These are phyloP conservation scores for Menidia beryllina DNA, from an alignment of 2,113 vertebrate species.

Conservation along the genomic window DNA sequence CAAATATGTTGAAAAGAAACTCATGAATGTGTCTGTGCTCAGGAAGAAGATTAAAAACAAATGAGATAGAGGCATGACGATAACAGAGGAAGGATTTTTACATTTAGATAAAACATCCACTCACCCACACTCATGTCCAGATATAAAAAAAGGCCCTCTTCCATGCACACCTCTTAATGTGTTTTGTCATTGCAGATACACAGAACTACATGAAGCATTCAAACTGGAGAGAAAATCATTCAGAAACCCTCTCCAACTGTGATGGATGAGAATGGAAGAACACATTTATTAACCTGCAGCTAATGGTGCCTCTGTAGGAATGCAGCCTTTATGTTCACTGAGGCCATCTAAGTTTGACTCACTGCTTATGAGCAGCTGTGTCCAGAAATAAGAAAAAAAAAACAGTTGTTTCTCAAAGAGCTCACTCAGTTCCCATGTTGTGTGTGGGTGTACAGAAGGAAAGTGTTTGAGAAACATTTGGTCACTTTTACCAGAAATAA, in stretches of 20 bases:
- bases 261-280: neutral
- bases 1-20: neutral
- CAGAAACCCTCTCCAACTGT: neutral
- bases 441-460: conserved; percentile 12
- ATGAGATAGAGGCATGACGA: neutral
- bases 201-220: neutral
- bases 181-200: neutral
- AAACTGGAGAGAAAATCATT: neutral
- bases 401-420: conserved; percentile 8
- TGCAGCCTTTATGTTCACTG: neutral
- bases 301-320: conserved; percentile 2
- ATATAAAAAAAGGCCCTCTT: neutral
- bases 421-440: conserved; percentile 35
- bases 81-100: neutral
- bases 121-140: neutral
- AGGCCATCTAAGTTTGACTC: conserved; percentile 5
- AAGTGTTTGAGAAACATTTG: conserved; percentile 12
- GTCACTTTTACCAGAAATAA: conserved; percentile 22
- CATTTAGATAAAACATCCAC: neutral
- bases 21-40: neutral
- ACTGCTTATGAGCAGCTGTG: neutral
- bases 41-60: conserved; percentile 5
- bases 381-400: conserved; percentile 1
- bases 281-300: conserved; percentile 1
- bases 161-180: no score